phyloP scores from a whole-genome alignment of 1,140 invertebrate species.

The Psix sp. region DNA sequence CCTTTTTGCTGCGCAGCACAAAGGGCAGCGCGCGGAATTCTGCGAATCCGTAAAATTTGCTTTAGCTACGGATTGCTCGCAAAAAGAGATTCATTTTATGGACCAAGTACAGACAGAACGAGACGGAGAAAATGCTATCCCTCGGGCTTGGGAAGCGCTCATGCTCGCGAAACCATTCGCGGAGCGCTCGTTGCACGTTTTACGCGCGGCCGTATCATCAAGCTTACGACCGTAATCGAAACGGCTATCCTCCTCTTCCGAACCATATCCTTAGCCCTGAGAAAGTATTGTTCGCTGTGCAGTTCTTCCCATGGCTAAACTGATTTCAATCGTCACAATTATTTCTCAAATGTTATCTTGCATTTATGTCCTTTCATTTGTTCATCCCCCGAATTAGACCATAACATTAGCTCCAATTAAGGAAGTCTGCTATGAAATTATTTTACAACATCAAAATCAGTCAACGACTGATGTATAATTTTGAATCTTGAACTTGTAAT shows the following conservation, averaged over 20 bases:
- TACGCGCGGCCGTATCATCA: slow-evolving; percentile 55
- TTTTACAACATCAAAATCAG: slow-evolving; percentile 1
- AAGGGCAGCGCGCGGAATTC: slow-evolving; percentile 27
- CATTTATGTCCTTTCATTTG: slow-evolving; percentile 3
- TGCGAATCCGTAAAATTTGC: slow-evolving; percentile 54
- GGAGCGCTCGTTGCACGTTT: slow-evolving; percentile 55
- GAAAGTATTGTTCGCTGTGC: slow-evolving; percentile 40
- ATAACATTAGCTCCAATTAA: slow-evolving; percentile 7
- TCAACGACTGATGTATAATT: too few species aligned
- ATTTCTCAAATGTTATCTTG: slow-evolving; percentile 19
- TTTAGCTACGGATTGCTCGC: slow-evolving; percentile 20
- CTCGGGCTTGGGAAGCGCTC: slow-evolving; percentile 20
- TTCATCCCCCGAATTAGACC: neutral
- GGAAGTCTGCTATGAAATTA: neutral
- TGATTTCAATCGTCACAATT: slow-evolving; percentile 38
- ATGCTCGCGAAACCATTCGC: slow-evolving; percentile 46
- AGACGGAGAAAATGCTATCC: slow-evolving; percentile 17
- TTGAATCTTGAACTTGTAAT: too few species aligned
- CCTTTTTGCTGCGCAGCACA: neutral
- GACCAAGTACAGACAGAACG: slow-evolving; percentile 17
- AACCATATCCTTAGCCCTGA: slow-evolving; percentile 24
- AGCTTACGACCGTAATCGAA: slow-evolving; percentile 53
- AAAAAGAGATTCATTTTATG: slow-evolving; percentile 55
- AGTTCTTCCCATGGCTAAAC: slow-evolving; percentile 37
- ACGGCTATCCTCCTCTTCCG: slow-evolving; percentile 36